Conservation (phyloP, 2,888 invertebrate species). For the Himalopsyche anomala region DNA sequence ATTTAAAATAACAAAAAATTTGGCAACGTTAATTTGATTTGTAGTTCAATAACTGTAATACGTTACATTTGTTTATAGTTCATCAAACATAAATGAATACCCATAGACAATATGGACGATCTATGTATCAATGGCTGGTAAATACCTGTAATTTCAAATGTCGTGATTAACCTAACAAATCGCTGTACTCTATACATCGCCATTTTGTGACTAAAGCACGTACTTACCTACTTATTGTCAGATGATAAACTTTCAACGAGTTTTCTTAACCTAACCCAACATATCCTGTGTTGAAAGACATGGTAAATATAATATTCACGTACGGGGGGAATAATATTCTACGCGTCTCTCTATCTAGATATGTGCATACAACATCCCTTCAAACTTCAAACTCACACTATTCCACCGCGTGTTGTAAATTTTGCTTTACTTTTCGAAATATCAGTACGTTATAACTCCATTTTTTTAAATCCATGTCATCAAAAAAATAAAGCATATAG, state of each 20-base stretch:
- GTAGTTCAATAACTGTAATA: no score
- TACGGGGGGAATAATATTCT: not conserved
- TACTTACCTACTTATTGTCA: not conserved
- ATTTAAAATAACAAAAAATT: no score
- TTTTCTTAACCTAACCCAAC: constrained; percentile 22
- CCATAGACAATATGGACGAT: not conserved
- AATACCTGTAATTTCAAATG: not conserved
- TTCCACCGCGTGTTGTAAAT: no score
- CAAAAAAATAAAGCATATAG: no score
- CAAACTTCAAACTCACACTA: no score
- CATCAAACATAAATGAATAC: no score
- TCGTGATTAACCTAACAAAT: not conserved
- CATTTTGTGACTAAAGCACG: not conserved
- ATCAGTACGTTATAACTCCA: no score
- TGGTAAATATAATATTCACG: constrained; percentile 2
- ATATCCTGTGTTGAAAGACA: not conserved
- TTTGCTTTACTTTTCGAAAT: no score
- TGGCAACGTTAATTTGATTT: no score
- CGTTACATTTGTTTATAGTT: no score
- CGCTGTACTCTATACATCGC: not conserved
- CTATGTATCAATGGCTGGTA: not conserved
- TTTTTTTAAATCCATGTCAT: no score
- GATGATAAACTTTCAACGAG: not conserved
- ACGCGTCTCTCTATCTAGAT: not conserved
- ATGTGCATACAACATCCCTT: not conserved